phyloP scores from a whole-genome alignment of 2,797 vertebrate genomes.

The Crocodylus rhombifer region DNA sequence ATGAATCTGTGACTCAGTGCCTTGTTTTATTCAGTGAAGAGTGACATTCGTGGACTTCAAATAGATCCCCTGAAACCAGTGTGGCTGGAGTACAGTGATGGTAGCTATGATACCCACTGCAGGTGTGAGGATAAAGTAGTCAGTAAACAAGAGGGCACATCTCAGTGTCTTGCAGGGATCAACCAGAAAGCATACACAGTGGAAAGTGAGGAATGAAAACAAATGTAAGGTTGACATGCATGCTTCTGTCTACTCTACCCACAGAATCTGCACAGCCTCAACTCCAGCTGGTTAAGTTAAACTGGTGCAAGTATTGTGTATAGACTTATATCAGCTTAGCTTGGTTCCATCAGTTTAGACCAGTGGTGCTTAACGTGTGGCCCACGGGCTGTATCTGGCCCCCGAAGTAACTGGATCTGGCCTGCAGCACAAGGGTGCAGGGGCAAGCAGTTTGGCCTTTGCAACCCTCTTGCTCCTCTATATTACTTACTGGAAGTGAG shows the following conservation, averaged over 20 bases:
- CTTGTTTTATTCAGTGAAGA: neutral
- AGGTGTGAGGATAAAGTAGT: neutral
- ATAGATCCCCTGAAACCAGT: accelerated
- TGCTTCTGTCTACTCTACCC: neutral
- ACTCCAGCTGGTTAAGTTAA: neutral
- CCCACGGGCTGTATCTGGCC: too few relatives aligned
- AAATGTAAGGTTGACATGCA: neutral
- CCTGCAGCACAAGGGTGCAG: too few relatives aligned
- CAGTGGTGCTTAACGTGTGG: too few relatives aligned
- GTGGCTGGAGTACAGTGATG: neutral
- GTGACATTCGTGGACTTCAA: neutral
- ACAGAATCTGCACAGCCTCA: neutral
- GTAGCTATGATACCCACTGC: neutral
- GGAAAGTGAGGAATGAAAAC: neutral
- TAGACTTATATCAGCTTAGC: neutral
- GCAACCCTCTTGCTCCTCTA: too few relatives aligned
- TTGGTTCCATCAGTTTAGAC: neutral
- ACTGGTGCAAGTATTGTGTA: neutral
- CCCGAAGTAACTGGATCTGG: too few relatives aligned
- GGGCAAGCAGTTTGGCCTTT: too few relatives aligned
- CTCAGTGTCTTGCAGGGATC: neutral
- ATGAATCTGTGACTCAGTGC: neutral
- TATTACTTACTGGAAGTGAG: too few relatives aligned
- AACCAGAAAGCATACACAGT: neutral
- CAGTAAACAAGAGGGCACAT: neutral